phyloP scores from a whole-genome alignment of 2,888 invertebrate species.

The Lampropteryx suffumata region DNA sequence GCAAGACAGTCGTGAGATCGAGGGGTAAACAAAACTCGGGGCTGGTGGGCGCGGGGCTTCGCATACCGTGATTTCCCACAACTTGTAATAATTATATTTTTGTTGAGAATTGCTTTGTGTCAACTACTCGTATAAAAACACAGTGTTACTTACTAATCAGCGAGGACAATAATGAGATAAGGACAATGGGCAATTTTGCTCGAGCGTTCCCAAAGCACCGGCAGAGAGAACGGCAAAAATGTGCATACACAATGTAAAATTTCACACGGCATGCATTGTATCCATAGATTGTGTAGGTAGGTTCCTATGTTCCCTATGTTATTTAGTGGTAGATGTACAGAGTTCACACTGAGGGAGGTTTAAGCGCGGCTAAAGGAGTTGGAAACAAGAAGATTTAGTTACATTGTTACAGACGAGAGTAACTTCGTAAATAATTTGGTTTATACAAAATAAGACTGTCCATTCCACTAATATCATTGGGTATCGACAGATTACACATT shows the following conservation, averaged over 20 bases:
- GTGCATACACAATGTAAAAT: constrained; percentile 46
- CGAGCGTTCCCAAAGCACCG: constrained; percentile 57
- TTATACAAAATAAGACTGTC: constrained; percentile 10
- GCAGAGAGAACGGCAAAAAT: constrained; percentile 47
- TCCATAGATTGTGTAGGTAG: constrained; percentile 10
- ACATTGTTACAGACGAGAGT: constrained; percentile 30
- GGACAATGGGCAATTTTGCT: constrained; percentile 67
- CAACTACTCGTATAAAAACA: constrained; percentile 66
- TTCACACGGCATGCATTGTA: constrained; percentile 53
- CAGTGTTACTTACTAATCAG: constrained; percentile 68
- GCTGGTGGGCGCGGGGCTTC: constrained; percentile 39
- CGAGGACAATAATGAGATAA: constrained; percentile 62
- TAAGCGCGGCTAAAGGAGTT: constrained; percentile 39
- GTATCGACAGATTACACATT: no score
- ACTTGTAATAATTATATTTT: constrained; percentile 47
- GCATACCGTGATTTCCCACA: constrained; percentile 69
- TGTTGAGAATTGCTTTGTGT: constrained; percentile 71
- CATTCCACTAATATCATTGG: no score
- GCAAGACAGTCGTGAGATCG: constrained; percentile 63
- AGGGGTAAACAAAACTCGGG: constrained; percentile 59
- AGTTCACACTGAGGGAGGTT: constrained; percentile 37
- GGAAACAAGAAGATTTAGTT: constrained; percentile 34
- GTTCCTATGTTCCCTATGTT: constrained; percentile 6
- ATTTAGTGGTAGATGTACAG: constrained; percentile 6
- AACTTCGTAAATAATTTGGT: constrained; percentile 22